Base-by-base conservation (phyloP, 2,888 invertebrate species). In the Athripsodes cinereus region DNA sequence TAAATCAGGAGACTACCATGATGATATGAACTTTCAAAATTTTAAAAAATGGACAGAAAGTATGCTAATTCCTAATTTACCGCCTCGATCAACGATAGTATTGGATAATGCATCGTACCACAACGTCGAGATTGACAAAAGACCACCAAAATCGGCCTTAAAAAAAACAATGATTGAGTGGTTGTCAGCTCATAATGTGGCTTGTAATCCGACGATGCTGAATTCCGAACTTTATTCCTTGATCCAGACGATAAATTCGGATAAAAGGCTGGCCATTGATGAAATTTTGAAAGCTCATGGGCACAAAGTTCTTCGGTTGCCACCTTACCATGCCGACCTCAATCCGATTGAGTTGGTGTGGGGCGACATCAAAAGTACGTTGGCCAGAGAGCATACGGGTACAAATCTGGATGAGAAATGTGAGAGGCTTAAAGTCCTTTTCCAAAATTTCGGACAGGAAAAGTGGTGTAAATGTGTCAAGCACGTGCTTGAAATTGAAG, bases 251-350 rank as follows among this genome's bases (percentile, higher is more conserved):
- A 5, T 47, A 2, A 19, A 47, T 47, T 6, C 13, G 3, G 20
- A 8, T 19, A 47, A 47, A 5, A 47, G 5, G 6, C 3, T 47
- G 2, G 21, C 19, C 6, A 18, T 50, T 10, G 50, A 50, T 21
- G 21, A 50, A 13, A 21, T 50, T 22, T n/a, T 50, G 11, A 13
- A 22, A 50, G n/a, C 2, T 6, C 50, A 26, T 26, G 21, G 47
- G 6, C 47, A 47, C 47, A 19, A 47, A 19, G 47, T 47, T 5
- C 21, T 47, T 47, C 47, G 26, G 5, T 26, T 50, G 16, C 50
- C 50, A 5, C 50, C 50, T 6, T 50, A 50, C n/a, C 50, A 50
- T 16, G 6, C 50, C 2, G 50, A 50, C n/a, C 18, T 50, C n/a
- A 50, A 50, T 26, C 50, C 50, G 2, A 50, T 50, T n/a, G 22